These are phyloP conservation scores for Epsilonema sp. DNA, from an alignment of 2,888 invertebrate genomes.

Conservation along the genomic window DNA sequence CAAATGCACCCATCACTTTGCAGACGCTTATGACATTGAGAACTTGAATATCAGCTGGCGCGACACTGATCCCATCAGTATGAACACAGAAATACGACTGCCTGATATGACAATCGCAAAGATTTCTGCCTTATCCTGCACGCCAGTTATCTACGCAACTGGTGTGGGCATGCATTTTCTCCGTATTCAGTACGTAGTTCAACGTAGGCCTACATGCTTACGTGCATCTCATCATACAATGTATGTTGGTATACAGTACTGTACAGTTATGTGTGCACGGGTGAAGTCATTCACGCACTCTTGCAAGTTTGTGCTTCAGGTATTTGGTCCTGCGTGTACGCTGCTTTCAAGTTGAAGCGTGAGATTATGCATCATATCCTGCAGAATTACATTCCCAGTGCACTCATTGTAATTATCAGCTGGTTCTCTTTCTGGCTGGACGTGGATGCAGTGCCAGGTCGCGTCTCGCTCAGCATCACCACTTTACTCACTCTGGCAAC, in stretches of 20 bases:
- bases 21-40: constrained; percentile 1
- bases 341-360: constrained; percentile 36
- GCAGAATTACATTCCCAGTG: constrained; percentile 38
- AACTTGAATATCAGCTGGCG: not conserved
- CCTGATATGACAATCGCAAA: constrained; percentile 26
- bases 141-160: too few relatives aligned
- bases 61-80: constrained; percentile 16
- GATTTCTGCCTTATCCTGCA: too few relatives aligned
- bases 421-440: constrained; percentile 40
- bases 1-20: too few relatives aligned
- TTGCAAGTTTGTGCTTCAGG: too few relatives aligned
- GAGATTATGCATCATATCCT: constrained; percentile 38
- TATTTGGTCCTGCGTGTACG: constrained; percentile 37
- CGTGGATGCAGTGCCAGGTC: constrained; percentile 36
- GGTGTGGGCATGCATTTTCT: too few relatives aligned
- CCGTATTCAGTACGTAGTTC: too few relatives aligned
- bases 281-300: too few relatives aligned
- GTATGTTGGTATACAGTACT: too few relatives aligned
- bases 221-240: too few relatives aligned
- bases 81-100: constrained; percentile 23
- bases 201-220: too few relatives aligned
- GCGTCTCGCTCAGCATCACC: constrained; percentile 20
- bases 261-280: too few relatives aligned
- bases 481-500: constrained; percentile 9
- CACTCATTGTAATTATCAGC: constrained; percentile 38